A percentile compares a stretch with the other conserved stretches of the same genome.
phyloP scores from a whole-genome alignment of 2,113 vertebrate species.

The Physeter macrocephalus region DNA sequence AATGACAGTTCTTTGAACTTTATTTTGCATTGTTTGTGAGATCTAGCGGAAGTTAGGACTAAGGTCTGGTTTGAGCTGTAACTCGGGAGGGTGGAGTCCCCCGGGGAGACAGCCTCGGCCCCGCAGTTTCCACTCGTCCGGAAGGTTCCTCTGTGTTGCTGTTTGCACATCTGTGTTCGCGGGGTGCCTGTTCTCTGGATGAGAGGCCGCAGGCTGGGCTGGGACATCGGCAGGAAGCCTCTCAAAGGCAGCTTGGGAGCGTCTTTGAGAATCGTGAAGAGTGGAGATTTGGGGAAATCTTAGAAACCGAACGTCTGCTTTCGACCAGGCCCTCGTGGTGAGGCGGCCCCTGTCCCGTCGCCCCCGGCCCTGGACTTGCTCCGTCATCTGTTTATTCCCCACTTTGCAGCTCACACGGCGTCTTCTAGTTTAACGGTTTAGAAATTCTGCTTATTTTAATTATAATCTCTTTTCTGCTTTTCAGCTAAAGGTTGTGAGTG shows the following conservation, averaged over 20 bases:
- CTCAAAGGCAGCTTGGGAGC: background rate
- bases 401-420: background rate
- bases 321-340: background rate
- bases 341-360: too few relatives aligned
- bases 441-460: background rate
- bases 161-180: background rate
- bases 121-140: fast-evolving
- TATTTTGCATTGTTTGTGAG: fast-evolving
- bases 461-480: background rate
- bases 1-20: background rate
- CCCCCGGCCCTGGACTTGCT: background rate
- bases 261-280: background rate
- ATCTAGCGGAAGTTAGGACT: too few relatives aligned
- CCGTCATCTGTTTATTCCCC: background rate
- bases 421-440: background rate
- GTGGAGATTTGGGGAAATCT: background rate
- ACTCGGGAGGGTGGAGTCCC: background rate
- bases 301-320: fast-evolving
- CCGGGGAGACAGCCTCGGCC: background rate
- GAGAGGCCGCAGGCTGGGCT: background rate
- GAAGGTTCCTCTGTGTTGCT: background rate
- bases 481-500: background rate
- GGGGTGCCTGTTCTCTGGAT: background rate
- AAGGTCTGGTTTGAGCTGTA: constrained; percentile 66
- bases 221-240: background rate